Percentiles rank a stretch among this genome's conserved stretches.
phyloP scores from a whole-genome alignment of 1,140 invertebrate species.

The Brachionus rubens region DNA sequence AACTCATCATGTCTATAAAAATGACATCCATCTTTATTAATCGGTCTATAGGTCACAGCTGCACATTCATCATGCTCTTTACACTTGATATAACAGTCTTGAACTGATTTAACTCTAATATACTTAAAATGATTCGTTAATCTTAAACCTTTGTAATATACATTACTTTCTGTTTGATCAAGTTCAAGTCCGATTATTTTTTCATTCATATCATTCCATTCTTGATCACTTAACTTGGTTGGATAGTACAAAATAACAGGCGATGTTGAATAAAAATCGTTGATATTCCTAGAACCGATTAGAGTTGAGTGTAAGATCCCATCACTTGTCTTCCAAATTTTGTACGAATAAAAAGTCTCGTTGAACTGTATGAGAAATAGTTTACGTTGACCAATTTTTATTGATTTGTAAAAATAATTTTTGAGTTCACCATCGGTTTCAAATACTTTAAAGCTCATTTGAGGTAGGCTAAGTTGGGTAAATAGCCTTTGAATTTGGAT shows the following conservation, averaged over 20 bases:
- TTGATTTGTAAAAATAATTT: background rate
- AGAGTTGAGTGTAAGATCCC: background rate
- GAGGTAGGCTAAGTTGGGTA: background rate
- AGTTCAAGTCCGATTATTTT: background rate
- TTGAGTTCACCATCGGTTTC: background rate
- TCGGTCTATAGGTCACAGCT: background rate
- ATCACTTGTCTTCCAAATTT: background rate
- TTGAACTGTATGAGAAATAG: background rate
- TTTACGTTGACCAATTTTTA: background rate
- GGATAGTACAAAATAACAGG: background rate
- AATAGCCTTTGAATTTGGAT: background rate
- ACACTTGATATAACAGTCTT: constrained; percentile 12
- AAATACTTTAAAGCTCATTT: background rate
- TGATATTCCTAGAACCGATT: background rate
- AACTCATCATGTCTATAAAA: constrained; percentile 11
- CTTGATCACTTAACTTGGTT: background rate
- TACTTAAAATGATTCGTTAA: constrained; percentile 16
- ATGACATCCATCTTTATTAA: constrained; percentile 36
- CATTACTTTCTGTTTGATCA: background rate
- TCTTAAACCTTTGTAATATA: constrained; percentile 1
- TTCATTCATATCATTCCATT: constrained; percentile 20
- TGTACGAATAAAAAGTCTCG: background rate
- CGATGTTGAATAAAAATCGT: background rate
- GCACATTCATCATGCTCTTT: background rate
- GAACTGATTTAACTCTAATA: background rate